Conservation (phyloP, 2,797 vertebrate species). For the Aldrovandia affinis region DNA sequence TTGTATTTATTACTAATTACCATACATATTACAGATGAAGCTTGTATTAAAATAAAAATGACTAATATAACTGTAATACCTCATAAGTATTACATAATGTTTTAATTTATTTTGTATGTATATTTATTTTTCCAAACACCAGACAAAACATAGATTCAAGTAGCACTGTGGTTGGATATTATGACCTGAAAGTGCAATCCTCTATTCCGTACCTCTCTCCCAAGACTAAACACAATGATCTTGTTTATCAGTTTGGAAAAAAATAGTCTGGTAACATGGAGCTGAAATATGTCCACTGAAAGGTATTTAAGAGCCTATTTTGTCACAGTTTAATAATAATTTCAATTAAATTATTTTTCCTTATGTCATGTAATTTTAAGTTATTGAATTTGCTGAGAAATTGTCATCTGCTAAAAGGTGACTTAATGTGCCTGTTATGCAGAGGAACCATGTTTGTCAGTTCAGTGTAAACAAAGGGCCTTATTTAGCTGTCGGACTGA, state of each 20-base stretch:
- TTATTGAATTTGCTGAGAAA: constrained; percentile 67
- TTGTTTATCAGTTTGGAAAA: constrained; percentile 4
- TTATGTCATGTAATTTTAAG: constrained; percentile 72
- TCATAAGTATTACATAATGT: constrained; percentile 79
- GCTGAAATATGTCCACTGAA: constrained; percentile 39
- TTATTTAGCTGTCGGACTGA: constrained; percentile 65
- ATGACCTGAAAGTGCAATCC: constrained; percentile 73
- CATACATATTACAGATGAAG: constrained; percentile 58
- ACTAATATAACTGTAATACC: constrained; percentile 84
- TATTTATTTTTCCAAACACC: constrained; percentile 73
- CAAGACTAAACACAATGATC: background rate
- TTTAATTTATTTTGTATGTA: constrained; percentile 76
- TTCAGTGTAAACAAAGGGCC: constrained; percentile 62
- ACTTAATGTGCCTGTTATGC: constrained; percentile 77
- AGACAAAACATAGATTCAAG: constrained; percentile 61
- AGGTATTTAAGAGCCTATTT: constrained; percentile 77
- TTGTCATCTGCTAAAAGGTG: constrained; percentile 70
- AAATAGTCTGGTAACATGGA: constrained; percentile 56
- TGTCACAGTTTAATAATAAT: constrained; percentile 58
- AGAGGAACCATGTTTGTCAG: constrained; percentile 65
- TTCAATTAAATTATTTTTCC: constrained; percentile 72
- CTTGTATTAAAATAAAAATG: constrained; percentile 72
- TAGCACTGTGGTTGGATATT: constrained; percentile 75
- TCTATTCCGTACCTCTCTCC: constrained; percentile 53
- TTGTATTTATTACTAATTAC: constrained; percentile 69